Percentiles rank a stretch among this genome's conserved stretches.
Evolutionary conservation across 2,113 vertebrate genomes (phyloP).

Genomic region (Neoarius graeffei): DNA sequence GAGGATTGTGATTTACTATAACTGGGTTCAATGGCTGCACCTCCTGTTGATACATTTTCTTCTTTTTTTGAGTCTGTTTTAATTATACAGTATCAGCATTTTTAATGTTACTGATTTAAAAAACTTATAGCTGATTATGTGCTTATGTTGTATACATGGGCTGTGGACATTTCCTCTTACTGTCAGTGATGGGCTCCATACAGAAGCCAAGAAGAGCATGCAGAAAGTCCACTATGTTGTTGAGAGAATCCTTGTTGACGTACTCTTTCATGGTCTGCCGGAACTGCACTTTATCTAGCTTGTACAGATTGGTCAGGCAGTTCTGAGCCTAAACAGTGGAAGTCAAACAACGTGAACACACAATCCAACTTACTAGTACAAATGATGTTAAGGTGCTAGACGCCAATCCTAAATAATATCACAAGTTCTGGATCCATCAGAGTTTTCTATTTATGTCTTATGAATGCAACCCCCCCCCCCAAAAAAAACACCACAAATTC

Average conservation of each 20-base stretch:
- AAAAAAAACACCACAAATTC: too few relatives aligned
- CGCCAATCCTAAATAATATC: background rate
- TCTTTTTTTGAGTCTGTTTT: background rate
- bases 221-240: slow-evolving; percentile 99
- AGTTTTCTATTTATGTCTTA: background rate
- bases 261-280: slow-evolving; percentile 97
- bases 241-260: slow-evolving; percentile 97
- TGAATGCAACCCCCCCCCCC: too few relatives aligned
- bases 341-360: slow-evolving; percentile 29
- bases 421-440: background rate
- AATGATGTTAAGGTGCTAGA: background rate
- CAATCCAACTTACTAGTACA: background rate
- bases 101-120: background rate
- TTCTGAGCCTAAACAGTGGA: slow-evolving; percentile 84
- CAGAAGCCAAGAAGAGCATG: slow-evolving; percentile 98
- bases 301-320: slow-evolving; percentile 94
- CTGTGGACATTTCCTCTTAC: slow-evolving; percentile 76
- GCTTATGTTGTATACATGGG: background rate
- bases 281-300: slow-evolving; percentile 96
- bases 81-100: background rate
- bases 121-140: background rate
- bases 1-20: background rate
- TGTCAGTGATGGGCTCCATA: slow-evolving; percentile 98
- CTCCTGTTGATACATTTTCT: background rate
- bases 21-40: background rate